Evolutionary conservation across 2,888 invertebrate genomes (phyloP), one percentile per base, ranked within the genome.

Genomic region (Amblyteles armatorius): DNA sequence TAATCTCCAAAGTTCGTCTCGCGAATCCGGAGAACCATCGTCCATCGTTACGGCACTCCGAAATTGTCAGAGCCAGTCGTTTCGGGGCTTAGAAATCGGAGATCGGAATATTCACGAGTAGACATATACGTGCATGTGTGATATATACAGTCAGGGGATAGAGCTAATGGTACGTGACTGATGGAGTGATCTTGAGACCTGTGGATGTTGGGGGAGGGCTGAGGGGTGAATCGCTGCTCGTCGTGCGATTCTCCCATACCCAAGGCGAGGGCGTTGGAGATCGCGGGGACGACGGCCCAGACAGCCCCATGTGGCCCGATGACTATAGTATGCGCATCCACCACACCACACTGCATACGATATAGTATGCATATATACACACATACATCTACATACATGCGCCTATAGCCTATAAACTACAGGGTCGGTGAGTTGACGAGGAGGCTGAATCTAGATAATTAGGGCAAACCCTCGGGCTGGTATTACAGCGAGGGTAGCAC

Each of bases 121-220:
- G 16, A 4, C 16, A 4, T 48, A 48, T 16, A 16, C 3, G 16
- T 3, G 16, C 44, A 48, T 48, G 3, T 13, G 33, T 63, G 78
- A 79, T 48, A 71, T 65, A 72, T 44, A 73, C 48, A 57, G 73
- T 63, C 48, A 13, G 74, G 40, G 69, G 60, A 44, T 33, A 44
- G 29, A 68, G 26, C 29, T 40, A 48, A 84, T 79, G 67, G 55
- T 82, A 79, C 82, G 65, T 79, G 84, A 79, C 74, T 79, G 82
- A 84, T 76, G 79, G 67, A 84, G 84, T 82, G 84, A 82, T 84
- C 84, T 84, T 82, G 84, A 79, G 79, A 79, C 65, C 82, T 71
- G 69, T 69, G 71, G 74, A 71, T 74, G 44, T n/a, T n/a, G 74
- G 40, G 67, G 22, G 63, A 22, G 19, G 33, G 22, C 2, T 40